A percentile compares a stretch with the other conserved stretches of the same genome.
These are phyloP conservation scores for Carpatolechia fugitivella DNA, from an alignment of 2,888 invertebrate species.

Conservation along the genomic window DNA sequence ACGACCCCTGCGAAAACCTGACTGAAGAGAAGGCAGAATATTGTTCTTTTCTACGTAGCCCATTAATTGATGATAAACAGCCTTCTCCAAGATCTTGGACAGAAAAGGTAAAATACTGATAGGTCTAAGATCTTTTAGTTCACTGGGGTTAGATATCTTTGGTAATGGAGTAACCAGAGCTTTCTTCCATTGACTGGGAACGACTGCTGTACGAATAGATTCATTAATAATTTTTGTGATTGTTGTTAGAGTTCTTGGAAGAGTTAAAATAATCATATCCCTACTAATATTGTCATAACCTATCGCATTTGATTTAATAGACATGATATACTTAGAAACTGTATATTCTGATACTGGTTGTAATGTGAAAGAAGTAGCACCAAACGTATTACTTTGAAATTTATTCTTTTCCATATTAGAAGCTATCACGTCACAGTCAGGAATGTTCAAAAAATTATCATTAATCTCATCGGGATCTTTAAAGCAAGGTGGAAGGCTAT, in stretches of 20 bases:
- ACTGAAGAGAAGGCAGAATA: neutral
- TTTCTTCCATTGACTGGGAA: too few species aligned
- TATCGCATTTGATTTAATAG: neutral
- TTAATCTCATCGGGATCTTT: too few species aligned
- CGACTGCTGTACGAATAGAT: too few species aligned
- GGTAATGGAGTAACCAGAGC: too few species aligned
- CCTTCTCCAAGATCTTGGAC: too few species aligned
- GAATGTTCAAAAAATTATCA: too few species aligned
- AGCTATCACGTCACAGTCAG: too few species aligned
- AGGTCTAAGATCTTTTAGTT: too few species aligned
- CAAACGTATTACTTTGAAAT: neutral
- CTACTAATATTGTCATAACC: neutral
- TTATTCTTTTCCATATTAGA: neutral
- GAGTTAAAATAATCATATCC: too few species aligned
- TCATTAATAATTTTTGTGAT: too few species aligned
- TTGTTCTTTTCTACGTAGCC: neutral
- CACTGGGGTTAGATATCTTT: neutral
- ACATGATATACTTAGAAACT: neutral
- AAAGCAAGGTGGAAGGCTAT: neutral
- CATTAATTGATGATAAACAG: neutral
- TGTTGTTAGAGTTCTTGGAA: neutral
- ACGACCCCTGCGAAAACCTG: conserved; percentile 2
- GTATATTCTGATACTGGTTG: neutral
- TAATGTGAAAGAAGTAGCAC: neutral
- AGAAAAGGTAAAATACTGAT: too few species aligned